Conservation (phyloP, 2,888 invertebrate genomes). For the Iphiclides podalirius region DNA sequence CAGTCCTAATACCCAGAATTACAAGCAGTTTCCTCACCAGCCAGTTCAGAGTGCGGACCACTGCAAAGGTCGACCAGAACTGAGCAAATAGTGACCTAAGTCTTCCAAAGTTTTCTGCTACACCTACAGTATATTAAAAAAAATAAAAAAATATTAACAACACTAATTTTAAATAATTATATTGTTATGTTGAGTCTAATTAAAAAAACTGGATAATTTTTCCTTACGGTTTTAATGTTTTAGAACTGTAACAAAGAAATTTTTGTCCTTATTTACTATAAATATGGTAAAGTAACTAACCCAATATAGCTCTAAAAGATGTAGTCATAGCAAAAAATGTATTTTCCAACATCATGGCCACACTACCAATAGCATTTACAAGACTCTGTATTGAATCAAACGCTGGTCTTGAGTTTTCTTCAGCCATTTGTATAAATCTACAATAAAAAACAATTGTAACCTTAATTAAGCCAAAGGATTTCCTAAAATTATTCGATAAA, state of each 20-base stretch:
- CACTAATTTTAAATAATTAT: background rate
- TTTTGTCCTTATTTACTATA: no score
- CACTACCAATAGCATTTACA: slow-evolving; percentile 94
- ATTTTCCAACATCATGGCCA: slow-evolving; percentile 98
- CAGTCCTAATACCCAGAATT: slow-evolving; percentile 81
- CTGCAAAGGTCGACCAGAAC: slow-evolving; percentile 92
- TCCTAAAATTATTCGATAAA: no score
- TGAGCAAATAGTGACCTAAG: slow-evolving; percentile 91
- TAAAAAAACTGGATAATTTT: background rate
- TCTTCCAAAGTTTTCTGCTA: slow-evolving; percentile 96
- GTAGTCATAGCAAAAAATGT: slow-evolving; percentile 97
- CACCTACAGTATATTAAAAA: no score
- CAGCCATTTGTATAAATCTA: slow-evolving; percentile 92
- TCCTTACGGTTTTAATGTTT: no score
- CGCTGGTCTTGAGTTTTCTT: slow-evolving; percentile 94
- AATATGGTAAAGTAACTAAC: slow-evolving; percentile 48
- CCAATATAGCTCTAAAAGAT: slow-evolving; percentile 96
- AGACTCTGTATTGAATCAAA: slow-evolving; percentile 97
- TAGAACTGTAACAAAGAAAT: no score
- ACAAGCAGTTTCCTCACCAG: slow-evolving; percentile 87
- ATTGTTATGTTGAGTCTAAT: background rate
- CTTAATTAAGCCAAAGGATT: no score
- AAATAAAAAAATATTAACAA: background rate
- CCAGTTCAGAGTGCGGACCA: slow-evolving; percentile 90
- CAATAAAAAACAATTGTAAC: no score